A percentile compares a stretch with the other conserved stretches of the same genome.
phyloP scores from a whole-genome alignment of 2,888 invertebrate species.

The Trimorus sp. region DNA sequence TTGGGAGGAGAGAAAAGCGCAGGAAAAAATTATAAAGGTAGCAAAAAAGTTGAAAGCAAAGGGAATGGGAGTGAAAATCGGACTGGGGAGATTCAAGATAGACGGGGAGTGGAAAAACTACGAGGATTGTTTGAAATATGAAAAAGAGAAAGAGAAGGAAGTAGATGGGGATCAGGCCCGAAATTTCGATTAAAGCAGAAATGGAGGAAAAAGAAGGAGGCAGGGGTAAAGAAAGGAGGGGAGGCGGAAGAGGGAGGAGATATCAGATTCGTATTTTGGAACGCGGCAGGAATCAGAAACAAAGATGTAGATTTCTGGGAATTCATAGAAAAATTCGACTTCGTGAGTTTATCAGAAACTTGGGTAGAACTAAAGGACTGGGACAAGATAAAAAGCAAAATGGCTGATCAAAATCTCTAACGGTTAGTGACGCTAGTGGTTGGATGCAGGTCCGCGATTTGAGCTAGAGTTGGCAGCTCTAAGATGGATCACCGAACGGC shows the following conservation, averaged over 20 bases:
- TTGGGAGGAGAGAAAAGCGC: conserved; percentile 32
- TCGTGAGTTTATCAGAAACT: conserved; percentile 55
- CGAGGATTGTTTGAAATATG: neutral
- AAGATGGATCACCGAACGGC: conserved; percentile 66
- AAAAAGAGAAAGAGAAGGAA: neutral
- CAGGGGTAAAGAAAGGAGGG: neutral
- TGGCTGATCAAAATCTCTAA: conserved; percentile 60
- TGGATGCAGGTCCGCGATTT: conserved; percentile 56
- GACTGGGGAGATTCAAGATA: conserved; percentile 22
- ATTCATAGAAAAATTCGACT: conserved; percentile 50
- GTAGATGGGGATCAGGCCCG: conserved; percentile 7
- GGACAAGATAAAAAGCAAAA: conserved; percentile 34
- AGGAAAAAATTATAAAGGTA: conserved; percentile 25
- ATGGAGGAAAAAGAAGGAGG: conserved; percentile 2
- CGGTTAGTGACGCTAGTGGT: conserved; percentile 61
- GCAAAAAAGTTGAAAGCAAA: conserved; percentile 23
- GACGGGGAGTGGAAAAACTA: conserved; percentile 32
- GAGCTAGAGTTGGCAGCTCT: conserved; percentile 66
- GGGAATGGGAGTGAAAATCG: conserved; percentile 25
- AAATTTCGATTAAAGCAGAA: conserved; percentile 16
- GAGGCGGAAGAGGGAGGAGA: neutral
- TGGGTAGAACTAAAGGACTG: conserved; percentile 65
- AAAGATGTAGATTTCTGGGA: conserved; percentile 63
- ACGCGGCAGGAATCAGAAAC: conserved; percentile 56
- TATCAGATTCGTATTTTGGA: conserved; percentile 45